These are phyloP conservation scores for Hemiscyllium ocellatum DNA, from an alignment of 2,113 vertebrate species.

Conservation along the genomic window DNA sequence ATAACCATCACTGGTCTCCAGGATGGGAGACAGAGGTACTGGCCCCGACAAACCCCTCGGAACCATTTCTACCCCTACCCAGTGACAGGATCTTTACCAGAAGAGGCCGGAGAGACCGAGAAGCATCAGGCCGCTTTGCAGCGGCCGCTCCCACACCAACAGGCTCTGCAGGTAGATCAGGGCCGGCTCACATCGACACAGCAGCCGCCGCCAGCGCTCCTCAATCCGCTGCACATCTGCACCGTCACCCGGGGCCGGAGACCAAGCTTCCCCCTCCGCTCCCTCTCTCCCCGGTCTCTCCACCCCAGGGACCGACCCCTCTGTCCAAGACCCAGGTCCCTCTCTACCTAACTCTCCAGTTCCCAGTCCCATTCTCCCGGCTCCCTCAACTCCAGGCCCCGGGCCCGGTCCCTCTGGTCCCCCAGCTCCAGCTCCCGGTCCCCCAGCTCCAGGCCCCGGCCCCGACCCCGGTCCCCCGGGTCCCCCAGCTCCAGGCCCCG, in stretches of 20 bases:
- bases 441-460: background rate
- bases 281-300: background rate
- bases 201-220: conserved; percentile 69
- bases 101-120: conserved; percentile 79
- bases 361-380: too few species aligned
- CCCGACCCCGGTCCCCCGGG: background rate
- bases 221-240: conserved; percentile 53
- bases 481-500: too few species aligned
- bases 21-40: too few species aligned
- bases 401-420: too few species aligned
- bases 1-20: too few species aligned
- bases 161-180: conserved; percentile 72
- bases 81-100: conserved; percentile 59
- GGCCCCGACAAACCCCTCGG: too few species aligned
- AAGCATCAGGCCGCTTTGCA: conserved; percentile 71
- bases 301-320: background rate
- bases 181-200: conserved; percentile 62
- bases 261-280: background rate
- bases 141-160: conserved; percentile 62
- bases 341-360: too few species aligned
- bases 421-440: background rate
- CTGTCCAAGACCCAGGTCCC: background rate
- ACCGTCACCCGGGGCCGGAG: background rate
- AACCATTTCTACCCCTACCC: too few species aligned
- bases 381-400: background rate